Evolutionary conservation across 2,797 vertebrate genomes (phyloP).

Genomic region (Chaetodon trifasciatus): DNA sequence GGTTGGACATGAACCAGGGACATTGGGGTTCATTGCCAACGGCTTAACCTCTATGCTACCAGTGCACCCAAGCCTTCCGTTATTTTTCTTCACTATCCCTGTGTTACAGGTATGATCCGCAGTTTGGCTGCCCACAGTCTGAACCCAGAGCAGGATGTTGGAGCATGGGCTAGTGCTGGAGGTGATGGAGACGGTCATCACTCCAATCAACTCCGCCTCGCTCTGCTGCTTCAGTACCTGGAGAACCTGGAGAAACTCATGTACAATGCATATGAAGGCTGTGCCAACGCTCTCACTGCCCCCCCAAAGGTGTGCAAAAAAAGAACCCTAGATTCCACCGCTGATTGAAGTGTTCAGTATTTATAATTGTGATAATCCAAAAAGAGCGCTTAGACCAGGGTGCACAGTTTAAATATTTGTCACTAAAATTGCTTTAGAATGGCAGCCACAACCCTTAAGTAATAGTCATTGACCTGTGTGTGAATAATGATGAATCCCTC

Average conservation of each 20-base stretch:
- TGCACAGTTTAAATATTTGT: background rate
- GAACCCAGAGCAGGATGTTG: conserved; percentile 95
- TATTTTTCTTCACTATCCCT: background rate
- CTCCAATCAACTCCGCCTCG: conserved; percentile 95
- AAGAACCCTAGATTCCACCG: background rate
- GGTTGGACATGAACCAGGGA: background rate
- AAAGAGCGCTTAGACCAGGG: background rate
- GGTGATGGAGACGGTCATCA: conserved; percentile 96
- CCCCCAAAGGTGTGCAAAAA: conserved; percentile 92
- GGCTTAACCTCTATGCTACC: background rate
- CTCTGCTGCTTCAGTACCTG: conserved; percentile 95
- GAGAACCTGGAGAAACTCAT: conserved; percentile 98
- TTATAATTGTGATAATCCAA: background rate
- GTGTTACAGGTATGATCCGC: conserved; percentile 92
- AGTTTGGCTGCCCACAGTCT: conserved; percentile 96
- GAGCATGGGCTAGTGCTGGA: conserved; percentile 90
- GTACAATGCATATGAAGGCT: conserved; percentile 99
- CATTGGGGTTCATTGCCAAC: fast-evolving
- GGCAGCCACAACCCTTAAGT: background rate
- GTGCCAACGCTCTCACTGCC: conserved; percentile 95
- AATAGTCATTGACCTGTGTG: background rate
- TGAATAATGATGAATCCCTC: background rate
- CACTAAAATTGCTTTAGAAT: background rate
- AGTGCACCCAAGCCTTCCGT: background rate
- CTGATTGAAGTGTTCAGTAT: background rate